Evolutionary conservation across 1,140 invertebrate genomes (phyloP).

Genomic region (Trichoplusia ni): DNA sequence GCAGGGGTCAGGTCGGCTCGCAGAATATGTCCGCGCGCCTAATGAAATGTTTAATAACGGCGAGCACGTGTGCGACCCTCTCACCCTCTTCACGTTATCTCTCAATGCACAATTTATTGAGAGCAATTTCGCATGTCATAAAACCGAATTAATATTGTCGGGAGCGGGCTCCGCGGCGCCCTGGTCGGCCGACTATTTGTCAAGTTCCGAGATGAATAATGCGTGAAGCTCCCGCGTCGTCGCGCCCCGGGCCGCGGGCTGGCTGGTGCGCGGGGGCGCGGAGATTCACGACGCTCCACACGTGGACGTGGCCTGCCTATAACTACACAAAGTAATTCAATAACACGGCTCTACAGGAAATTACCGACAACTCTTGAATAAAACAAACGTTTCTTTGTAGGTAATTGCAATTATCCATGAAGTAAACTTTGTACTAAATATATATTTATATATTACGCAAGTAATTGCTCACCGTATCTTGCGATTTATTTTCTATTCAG

Average conservation of each 20-base stretch:
- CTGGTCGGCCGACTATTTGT: constrained; percentile 36
- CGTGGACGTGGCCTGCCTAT: too few relatives aligned
- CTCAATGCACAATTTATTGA: constrained; percentile 66
- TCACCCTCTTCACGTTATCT: constrained; percentile 24
- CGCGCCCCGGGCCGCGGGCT: background rate
- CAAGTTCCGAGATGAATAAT: constrained; percentile 37
- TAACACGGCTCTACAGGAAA: too few relatives aligned
- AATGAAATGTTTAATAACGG: constrained; percentile 75
- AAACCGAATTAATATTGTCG: constrained; percentile 72
- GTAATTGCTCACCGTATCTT: too few relatives aligned
- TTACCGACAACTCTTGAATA: too few relatives aligned
- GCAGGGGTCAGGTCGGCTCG: constrained; percentile 33
- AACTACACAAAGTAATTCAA: too few relatives aligned
- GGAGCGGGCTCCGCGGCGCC: background rate
- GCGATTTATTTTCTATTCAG: too few relatives aligned
- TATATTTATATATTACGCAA: too few relatives aligned
- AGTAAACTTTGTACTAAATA: too few relatives aligned
- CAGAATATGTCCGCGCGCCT: constrained; percentile 34
- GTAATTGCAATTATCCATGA: too few relatives aligned
- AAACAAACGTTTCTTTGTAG: too few relatives aligned
- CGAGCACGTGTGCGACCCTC: constrained; percentile 46
- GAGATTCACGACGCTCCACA: too few relatives aligned
- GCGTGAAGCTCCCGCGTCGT: constrained; percentile 39
- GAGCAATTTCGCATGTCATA: constrained; percentile 77
- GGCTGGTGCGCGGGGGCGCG: too few relatives aligned